Percentiles rank a stretch among this genome's conserved stretches.
Conservation (phyloP, 2,888 invertebrate genomes). For the Folsomia manolachei region DNA sequence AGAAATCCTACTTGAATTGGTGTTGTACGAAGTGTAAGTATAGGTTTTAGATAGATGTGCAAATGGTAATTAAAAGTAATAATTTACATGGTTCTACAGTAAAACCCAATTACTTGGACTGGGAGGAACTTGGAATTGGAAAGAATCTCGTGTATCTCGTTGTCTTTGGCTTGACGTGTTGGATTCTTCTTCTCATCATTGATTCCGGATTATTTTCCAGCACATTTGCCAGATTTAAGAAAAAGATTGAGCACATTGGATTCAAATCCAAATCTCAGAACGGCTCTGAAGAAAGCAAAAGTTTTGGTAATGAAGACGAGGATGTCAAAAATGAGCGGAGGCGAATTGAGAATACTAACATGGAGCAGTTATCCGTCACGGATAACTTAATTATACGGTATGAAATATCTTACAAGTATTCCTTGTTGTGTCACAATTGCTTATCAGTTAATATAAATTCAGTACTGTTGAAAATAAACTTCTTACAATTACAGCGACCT, state of each 20-base stretch:
- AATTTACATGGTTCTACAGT: constrained; percentile 30
- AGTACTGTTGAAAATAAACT: background rate
- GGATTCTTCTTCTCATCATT: constrained; percentile 30
- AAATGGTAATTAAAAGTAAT: background rate
- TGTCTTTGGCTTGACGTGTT: constrained; percentile 30
- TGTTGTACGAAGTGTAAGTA: constrained; percentile 45
- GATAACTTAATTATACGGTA: constrained; percentile 15
- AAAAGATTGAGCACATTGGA: constrained; percentile 11
- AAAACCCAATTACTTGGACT: constrained; percentile 44
- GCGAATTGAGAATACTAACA: constrained; percentile 34
- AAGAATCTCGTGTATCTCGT: constrained; percentile 44
- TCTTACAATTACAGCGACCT: constrained; percentile 55
- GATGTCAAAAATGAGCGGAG: constrained; percentile 45
- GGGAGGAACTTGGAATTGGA: constrained; percentile 44
- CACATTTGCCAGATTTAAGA: constrained; percentile 16
- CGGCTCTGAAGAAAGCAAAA: too few relatives aligned
- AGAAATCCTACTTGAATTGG: constrained; percentile 21
- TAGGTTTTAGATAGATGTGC: background rate
- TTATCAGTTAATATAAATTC: background rate
- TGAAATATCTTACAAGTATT: background rate
- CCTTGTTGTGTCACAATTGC: background rate
- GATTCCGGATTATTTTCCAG: constrained; percentile 37
- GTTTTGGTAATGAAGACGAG: constrained; percentile 34
- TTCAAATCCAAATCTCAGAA: background rate
- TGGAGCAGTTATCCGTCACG: constrained; percentile 7